Evolutionary conservation across 2,888 invertebrate genomes (phyloP), one percentile per base, ranked within the genome.

Genomic region (Aphidius colemani): DNA sequence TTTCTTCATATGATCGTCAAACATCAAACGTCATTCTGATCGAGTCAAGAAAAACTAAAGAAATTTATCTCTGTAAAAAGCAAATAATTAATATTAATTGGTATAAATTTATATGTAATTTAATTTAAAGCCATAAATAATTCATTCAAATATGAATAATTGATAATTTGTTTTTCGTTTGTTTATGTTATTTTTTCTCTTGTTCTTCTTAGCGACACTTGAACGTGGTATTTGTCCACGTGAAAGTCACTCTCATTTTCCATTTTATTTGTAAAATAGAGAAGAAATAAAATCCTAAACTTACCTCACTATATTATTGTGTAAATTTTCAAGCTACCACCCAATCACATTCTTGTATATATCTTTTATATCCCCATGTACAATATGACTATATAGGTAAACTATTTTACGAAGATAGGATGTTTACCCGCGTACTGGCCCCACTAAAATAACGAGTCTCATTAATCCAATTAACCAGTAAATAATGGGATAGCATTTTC

Each of bases 381-480:
- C 70, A 70, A 66, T 65, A 30, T 30, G 30, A 30, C 30, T 30
- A 30, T 30, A 30, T 30, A 30, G 30, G 30, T 30, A 30, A 30
- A 30, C 30, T 30, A 30, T 30, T 30, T 30, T 30, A 30, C 30
- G 5, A 30, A 30, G 30, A 18, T 18, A 18, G 13, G 13, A 30
- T 30, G 30, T 30, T n/a, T n/a, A 30, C 4, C 30, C 30, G 5
- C 5, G 30, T 30, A 30, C 30, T 30, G 30, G 69, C 68, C 69
- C 72, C 71, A 70, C 70, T 73, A 73, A 77, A 79, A 81, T 81
- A 82, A 82, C 80, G 82, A 82, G 81, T 76, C 81, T 82, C 82
- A 81, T 82, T 82, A 81, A 82, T 82, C 82, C 82, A 82, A 82
- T 82, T 82, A 82, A 82, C 82, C 82, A 81, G 81, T 82, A 81